Evolutionary conservation across 2,888 invertebrate genomes (phyloP).

Genomic region (Amphiduros pacificus): DNA sequence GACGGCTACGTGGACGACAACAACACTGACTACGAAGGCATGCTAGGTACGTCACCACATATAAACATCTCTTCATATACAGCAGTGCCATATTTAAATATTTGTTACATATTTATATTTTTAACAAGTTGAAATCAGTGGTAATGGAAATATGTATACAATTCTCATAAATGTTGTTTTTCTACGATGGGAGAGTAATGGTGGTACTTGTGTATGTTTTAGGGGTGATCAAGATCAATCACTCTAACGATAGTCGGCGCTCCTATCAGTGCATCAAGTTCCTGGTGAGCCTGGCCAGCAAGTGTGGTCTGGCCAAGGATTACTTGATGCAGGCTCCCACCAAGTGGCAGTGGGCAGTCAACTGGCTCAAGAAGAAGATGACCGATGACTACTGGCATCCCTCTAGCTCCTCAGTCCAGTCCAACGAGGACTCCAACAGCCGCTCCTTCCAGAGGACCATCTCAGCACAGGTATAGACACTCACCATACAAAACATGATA

Average conservation of each 20-base stretch:
- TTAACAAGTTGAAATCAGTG: too few species aligned
- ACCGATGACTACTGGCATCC: constrained; percentile 50
- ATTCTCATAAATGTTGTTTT: too few species aligned
- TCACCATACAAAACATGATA: too few species aligned
- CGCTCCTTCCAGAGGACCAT: constrained; percentile 62
- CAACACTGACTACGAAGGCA: constrained; percentile 54
- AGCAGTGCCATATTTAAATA: neutral
- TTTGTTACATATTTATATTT: too few species aligned
- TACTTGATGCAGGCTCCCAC: constrained; percentile 57
- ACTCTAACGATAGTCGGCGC: constrained; percentile 59
- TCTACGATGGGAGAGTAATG: too few species aligned
- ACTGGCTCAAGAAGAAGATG: constrained; percentile 62
- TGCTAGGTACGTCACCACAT: constrained; percentile 48
- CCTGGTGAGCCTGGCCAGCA: constrained; percentile 59
- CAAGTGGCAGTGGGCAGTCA: constrained; percentile 63
- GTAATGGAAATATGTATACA: too few species aligned
- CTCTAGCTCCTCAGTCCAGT: constrained; percentile 40
- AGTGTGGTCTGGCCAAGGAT: constrained; percentile 57
- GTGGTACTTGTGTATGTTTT: too few species aligned
- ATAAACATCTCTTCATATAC: neutral
- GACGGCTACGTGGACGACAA: constrained; percentile 56
- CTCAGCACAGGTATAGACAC: constrained; percentile 59
- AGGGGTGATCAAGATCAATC: constrained; percentile 57
- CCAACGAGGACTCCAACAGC: constrained; percentile 61
- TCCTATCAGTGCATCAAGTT: constrained; percentile 64